Conservation (phyloP, 2,888 invertebrate species). For the Limnephilus rhombicus region DNA sequence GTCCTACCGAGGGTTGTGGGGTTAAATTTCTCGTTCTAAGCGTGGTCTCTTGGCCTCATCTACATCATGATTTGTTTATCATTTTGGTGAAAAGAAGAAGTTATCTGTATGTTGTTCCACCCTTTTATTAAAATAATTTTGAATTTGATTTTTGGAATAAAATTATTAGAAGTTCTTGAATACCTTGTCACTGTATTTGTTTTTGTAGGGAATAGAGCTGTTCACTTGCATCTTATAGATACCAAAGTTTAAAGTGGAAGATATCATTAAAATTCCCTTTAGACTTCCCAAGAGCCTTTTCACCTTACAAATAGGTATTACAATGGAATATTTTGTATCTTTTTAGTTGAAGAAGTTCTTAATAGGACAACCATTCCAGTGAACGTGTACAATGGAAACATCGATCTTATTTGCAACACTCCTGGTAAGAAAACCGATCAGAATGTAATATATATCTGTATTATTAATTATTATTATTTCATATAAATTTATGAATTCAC, state of each 20-base stretch:
- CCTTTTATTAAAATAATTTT: background rate
- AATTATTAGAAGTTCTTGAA: background rate
- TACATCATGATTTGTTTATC: too few relatives aligned
- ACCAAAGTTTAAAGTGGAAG: background rate
- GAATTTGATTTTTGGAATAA: background rate
- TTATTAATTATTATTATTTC: too few relatives aligned
- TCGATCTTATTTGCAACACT: constrained; percentile 91
- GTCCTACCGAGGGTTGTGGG: too few relatives aligned
- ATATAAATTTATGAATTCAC: too few relatives aligned
- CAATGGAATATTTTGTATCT: constrained; percentile 66
- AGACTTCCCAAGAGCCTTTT: background rate
- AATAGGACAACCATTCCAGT: constrained; percentile 83
- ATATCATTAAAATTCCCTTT: background rate
- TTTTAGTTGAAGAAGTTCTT: constrained; percentile 83
- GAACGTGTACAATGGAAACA: constrained; percentile 86
- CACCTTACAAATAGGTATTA: background rate
- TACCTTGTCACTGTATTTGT: background rate
- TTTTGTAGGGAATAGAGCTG: background rate
- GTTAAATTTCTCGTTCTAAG: too few relatives aligned
- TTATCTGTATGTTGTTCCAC: background rate
- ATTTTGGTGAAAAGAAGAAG: too few relatives aligned
- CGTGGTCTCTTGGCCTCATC: too few relatives aligned
- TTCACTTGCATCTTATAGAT: background rate
- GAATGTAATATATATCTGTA: too few relatives aligned
- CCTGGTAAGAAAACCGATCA: constrained; percentile 76